Evolutionary conservation across 1,140 invertebrate species (phyloP), one percentile per base, ranked within the genome.

Genomic region (Megalopta genalis): DNA sequence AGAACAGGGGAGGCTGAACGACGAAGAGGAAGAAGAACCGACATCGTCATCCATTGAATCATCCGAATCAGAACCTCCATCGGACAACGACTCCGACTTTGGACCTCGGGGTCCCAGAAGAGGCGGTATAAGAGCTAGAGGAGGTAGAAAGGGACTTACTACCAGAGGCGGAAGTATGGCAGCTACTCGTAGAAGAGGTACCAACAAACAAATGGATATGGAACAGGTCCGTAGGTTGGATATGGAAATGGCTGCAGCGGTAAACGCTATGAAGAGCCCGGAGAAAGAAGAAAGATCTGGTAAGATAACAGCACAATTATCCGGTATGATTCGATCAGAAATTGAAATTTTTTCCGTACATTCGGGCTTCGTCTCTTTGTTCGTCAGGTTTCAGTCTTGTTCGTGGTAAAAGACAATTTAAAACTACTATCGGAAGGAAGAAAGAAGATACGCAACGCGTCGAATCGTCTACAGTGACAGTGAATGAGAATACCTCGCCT

Each of bases 241-340:
- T 42, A 84, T 90, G 68, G 92, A 93, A 89, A 93, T 93, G 93
- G 92, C 92, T 78, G 92, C 91, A 68, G 92, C 91, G 23, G 92
- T 93, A 8, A 91, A 83, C 80, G 92, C 92, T 16, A 93, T 93
- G 93, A 93, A 92, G 39, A 91, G 87, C 81, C 88, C 91, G 8
- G 92, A 92, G 12, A 90, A 91, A 69, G 85, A 90, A 12, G 90
- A 91, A 2, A 91, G 86, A 78, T 80, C 68, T 14, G 88, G 90
- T 88, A 86, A 23, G 64, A 68, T 12, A 73, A n/a, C 25, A 16
- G 42, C 60, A 4, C n/a, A 25, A 42, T 72, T 21, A n/a, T 18
- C 4, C 32, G 32, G 32, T 32, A 32, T 32, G 32, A 32, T 32
- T 4, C 32, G 4, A 32, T 32, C 32, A 32, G 4, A n/a, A n/a